Base-by-base conservation (phyloP, 2,113 vertebrate genomes). In the Ophthalmolycus amberensis region DNA sequence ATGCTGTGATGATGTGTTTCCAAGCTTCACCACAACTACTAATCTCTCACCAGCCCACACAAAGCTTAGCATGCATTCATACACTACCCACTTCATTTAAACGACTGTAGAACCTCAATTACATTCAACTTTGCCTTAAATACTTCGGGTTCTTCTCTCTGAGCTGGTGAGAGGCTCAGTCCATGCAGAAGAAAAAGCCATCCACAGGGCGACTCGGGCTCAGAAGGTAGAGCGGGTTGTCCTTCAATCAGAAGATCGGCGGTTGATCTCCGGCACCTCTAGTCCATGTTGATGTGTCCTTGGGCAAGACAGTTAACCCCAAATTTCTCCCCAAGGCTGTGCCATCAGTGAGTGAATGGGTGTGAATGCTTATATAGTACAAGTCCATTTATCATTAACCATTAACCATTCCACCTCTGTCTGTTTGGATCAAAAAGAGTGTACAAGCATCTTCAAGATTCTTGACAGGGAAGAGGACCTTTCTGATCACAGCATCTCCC, bases 21-120 rank as follows among this genome's bases (percentile, higher is more conserved):
- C 7, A 59, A 37, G 27, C 59, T 44, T 79, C 38, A 44, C 6
- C 34, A 25, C 34, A 20, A 63, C 29, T 79, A 32, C 42, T 63
- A 25, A 54, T 71, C 37, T 72, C 16, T 66, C 50, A 38, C 27
- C 38, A 2, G 52, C 78, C 38, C 69, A 58, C 50, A 48, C 78
- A 44, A 32, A 54, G 16, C 46, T 54, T 54, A 71, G 25, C 27
- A 46, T 25, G 48, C 9, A 22, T 71, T 63, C 44, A 34, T 38
- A 7, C 22, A 40, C 32, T 52, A 15, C 15, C 44, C 32, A n/a
- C 25, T 46, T 56, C 3, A 44, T 65, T 71, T 34, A 15, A 64
- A 32, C 34, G 44, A 6, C 46, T 52, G 15, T 66, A 59, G 27
- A 67, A 56, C n/a, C 34, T 66, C 50, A 58, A 37, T 34, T 34